A percentile compares a stretch with the other conserved stretches of the same genome.
These are phyloP conservation scores for Drosophila nigromelanica DNA, from an alignment of 1,140 invertebrate genomes.

Conservation along the genomic window DNA sequence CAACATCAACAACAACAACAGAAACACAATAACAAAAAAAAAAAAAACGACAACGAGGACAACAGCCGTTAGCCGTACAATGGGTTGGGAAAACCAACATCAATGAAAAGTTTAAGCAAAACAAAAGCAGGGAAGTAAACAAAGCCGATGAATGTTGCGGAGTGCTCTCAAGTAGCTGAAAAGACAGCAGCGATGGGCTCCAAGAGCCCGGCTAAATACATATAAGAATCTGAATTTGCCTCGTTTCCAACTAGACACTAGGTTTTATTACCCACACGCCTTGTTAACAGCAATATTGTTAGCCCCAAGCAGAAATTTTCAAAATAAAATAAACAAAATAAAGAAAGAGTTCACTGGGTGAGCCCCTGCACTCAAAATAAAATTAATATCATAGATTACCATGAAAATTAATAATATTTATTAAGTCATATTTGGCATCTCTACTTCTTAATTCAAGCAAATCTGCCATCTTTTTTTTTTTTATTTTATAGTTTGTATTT, in stretches of 20 bases:
- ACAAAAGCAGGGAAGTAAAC: slow-evolving; percentile 75
- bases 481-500: too few relatives aligned
- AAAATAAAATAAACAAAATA: not conserved
- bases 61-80: slow-evolving; percentile 42
- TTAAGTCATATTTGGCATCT: too few relatives aligned
- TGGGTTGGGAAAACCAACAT: slow-evolving; percentile 68
- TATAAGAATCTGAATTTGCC: not conserved
- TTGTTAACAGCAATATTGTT: slow-evolving; percentile 65
- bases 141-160: slow-evolving; percentile 77
- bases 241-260: slow-evolving; percentile 6
- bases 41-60: slow-evolving; percentile 55
- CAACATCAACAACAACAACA: slow-evolving; percentile 54
- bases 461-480: too few relatives aligned
- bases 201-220: not conserved
- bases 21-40: slow-evolving; percentile 41
- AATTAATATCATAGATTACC: too few relatives aligned
- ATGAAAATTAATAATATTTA: too few relatives aligned
- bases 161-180: slow-evolving; percentile 60
- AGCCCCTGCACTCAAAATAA: too few relatives aligned
- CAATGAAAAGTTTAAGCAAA: slow-evolving; percentile 82
- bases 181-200: slow-evolving; percentile 18
- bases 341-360: not conserved
- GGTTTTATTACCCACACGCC: slow-evolving; percentile 71
- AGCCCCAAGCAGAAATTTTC: slow-evolving; percentile 18
- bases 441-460: too few relatives aligned